A percentile compares a stretch with the other conserved stretches of the same genome.
phyloP scores from a whole-genome alignment of 2,888 invertebrate genomes.

The Tenthredo livida region DNA sequence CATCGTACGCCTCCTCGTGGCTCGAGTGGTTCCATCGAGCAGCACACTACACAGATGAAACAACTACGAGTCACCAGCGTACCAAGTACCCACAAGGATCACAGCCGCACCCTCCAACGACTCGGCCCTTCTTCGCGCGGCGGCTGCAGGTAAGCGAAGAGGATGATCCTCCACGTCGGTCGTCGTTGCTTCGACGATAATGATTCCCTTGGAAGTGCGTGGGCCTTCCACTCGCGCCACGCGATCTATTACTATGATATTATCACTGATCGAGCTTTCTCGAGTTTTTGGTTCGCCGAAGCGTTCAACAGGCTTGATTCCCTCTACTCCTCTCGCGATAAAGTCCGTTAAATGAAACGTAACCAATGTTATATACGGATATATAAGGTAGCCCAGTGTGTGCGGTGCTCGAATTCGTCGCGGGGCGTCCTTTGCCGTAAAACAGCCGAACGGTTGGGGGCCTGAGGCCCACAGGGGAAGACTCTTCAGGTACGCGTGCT shows the following conservation, averaged over 20 bases:
- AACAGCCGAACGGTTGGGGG: slow-evolving; percentile 47
- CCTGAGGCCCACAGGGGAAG: slow-evolving; percentile 38
- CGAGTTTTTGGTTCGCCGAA: background rate
- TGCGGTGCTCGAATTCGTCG: slow-evolving; percentile 45
- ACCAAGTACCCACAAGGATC: slow-evolving; percentile 21
- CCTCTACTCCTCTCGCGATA: background rate
- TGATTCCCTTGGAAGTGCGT: slow-evolving; percentile 47
- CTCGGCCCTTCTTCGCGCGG: slow-evolving; percentile 24
- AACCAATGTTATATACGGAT: background rate
- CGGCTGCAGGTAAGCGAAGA: slow-evolving; percentile 16
- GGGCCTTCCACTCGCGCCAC: slow-evolving; percentile 18
- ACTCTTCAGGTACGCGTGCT: slow-evolving; percentile 39
- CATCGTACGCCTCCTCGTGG: slow-evolving; percentile 51
- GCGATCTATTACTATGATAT: slow-evolving; percentile 51
- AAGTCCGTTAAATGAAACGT: background rate
- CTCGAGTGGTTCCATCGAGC: slow-evolving; percentile 41
- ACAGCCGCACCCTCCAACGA: slow-evolving; percentile 46
- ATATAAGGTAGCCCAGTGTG: background rate
- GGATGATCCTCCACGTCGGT: slow-evolving; percentile 48
- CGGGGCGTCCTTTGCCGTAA: slow-evolving; percentile 50
- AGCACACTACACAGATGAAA: background rate
- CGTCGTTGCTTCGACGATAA: slow-evolving; percentile 36
- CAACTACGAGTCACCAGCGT: background rate
- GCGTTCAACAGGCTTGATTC: background rate
- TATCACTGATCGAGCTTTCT: slow-evolving; percentile 34